Evolutionary conservation across 2,797 vertebrate genomes (phyloP).

Genomic region (Petrocephalus schoutedeni): DNA sequence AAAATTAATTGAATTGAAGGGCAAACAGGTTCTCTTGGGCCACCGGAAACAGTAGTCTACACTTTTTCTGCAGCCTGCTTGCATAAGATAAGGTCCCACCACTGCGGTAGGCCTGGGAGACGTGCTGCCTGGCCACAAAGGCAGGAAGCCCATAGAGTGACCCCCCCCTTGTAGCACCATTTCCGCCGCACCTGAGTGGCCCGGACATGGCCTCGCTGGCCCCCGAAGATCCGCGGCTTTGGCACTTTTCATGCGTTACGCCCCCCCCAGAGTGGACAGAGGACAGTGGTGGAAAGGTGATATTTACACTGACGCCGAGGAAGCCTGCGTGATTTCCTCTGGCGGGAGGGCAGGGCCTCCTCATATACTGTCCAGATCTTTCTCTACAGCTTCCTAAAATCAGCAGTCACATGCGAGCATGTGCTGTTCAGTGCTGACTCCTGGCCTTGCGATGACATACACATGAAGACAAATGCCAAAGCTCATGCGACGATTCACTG

Average conservation of each 20-base stretch:
- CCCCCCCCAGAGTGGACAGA: neutral
- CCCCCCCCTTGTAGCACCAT: neutral
- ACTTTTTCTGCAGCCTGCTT: conserved; percentile 17
- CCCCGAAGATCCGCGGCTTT: neutral
- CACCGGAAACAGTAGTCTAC: neutral
- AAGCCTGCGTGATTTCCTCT: conserved; percentile 24
- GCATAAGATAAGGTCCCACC: conserved; percentile 13
- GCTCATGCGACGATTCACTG: neutral
- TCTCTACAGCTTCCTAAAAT: neutral
- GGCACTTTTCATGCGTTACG: neutral
- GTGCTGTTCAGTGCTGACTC: neutral
- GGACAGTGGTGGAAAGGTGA: neutral
- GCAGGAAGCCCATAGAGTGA: conserved; percentile 11
- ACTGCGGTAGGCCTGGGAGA: conserved; percentile 15
- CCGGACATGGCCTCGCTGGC: neutral
- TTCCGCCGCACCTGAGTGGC: conserved; percentile 23
- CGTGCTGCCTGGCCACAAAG: neutral
- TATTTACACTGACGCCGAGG: conserved; percentile 14
- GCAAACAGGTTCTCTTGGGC: neutral
- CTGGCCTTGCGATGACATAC: neutral
- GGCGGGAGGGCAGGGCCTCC: conserved; percentile 1
- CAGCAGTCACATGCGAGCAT: neutral
- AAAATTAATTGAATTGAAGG: no score
- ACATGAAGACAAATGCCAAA: neutral
- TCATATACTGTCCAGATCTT: neutral